Evolutionary conservation across 2,888 invertebrate species (phyloP).

Genomic region (Drosophila rellima): DNA sequence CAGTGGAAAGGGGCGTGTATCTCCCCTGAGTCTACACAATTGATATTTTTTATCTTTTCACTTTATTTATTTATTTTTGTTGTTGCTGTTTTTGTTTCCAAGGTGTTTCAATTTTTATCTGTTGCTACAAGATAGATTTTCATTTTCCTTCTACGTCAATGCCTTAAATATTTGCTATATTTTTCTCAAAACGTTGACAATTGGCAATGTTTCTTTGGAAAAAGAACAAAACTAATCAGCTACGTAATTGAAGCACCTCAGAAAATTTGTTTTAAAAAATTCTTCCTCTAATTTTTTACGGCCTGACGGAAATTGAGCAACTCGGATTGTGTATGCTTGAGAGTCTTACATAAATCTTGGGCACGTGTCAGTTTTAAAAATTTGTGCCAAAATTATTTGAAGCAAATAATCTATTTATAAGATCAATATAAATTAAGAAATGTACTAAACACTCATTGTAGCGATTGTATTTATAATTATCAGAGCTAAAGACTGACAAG

Average conservation of each 20-base stretch:
- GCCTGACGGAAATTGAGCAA: slow-evolving; percentile 47
- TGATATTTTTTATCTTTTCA: slow-evolving; percentile 55
- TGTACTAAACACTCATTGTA: neutral
- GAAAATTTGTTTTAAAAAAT: slow-evolving; percentile 24
- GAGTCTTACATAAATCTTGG: slow-evolving; percentile 59
- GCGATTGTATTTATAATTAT: too few species aligned
- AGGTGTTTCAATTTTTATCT: slow-evolving; percentile 61
- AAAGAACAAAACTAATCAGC: slow-evolving; percentile 30
- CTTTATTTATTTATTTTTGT: slow-evolving; percentile 12
- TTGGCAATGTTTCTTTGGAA: slow-evolving; percentile 48
- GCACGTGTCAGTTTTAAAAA: slow-evolving; percentile 50
- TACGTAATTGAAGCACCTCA: slow-evolving; percentile 45
- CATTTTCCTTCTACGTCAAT: slow-evolving; percentile 65
- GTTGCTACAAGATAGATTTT: slow-evolving; percentile 37
- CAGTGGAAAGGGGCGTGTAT: neutral
- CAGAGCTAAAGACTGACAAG: too few species aligned
- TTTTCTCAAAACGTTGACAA: slow-evolving; percentile 63
- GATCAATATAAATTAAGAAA: neutral
- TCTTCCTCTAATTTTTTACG: neutral
- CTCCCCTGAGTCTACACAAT: slow-evolving; percentile 45
- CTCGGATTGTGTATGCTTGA: slow-evolving; percentile 25
- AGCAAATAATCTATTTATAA: slow-evolving; percentile 1
- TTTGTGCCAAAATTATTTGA: slow-evolving; percentile 12
- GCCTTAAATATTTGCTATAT: slow-evolving; percentile 67
- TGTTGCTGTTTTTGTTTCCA: slow-evolving; percentile 26